A percentile compares a stretch with the other conserved stretches of the same genome.
These are phyloP conservation scores for Drosophila borborema DNA, from an alignment of 2,888 invertebrate species.

Conservation along the genomic window DNA sequence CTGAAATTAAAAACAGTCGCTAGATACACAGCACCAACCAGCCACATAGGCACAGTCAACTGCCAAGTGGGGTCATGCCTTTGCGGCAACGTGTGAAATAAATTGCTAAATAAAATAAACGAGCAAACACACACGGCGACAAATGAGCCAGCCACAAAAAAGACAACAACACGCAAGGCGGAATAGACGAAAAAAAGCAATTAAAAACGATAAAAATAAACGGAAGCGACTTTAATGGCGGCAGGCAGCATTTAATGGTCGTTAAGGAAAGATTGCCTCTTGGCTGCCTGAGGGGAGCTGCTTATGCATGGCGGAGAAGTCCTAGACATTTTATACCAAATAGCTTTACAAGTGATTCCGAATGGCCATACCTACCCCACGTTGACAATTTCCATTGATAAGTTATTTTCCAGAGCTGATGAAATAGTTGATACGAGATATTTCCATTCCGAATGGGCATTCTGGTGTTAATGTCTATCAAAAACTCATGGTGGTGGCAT, in stretches of 20 bases:
- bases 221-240: conserved; percentile 72
- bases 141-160: conserved; percentile 63
- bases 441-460: not conserved
- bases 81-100: conserved; percentile 74
- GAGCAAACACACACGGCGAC: conserved; percentile 74
- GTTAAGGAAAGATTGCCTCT: conserved; percentile 37
- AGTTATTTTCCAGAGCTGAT: not conserved
- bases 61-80: conserved; percentile 30
- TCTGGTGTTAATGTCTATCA: not conserved
- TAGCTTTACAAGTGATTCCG: not conserved
- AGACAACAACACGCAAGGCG: conserved; percentile 21
- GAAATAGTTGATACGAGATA: not conserved
- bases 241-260: conserved; percentile 60
- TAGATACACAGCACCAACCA: conserved; percentile 53
- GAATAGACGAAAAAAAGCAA: conserved; percentile 53
- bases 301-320: conserved; percentile 4
- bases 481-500: too few relatives aligned
- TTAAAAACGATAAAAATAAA: conserved; percentile 81
- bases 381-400: not conserved
- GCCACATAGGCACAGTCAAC: conserved; percentile 46
- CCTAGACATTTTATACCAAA: conserved; percentile 17
- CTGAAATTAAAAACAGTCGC: conserved; percentile 80
- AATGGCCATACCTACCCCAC: not conserved
- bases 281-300: conserved; percentile 2
- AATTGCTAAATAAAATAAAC: conserved; percentile 82